Conservation (phyloP, 2,113 vertebrate species). For the Anguilla japonica region DNA sequence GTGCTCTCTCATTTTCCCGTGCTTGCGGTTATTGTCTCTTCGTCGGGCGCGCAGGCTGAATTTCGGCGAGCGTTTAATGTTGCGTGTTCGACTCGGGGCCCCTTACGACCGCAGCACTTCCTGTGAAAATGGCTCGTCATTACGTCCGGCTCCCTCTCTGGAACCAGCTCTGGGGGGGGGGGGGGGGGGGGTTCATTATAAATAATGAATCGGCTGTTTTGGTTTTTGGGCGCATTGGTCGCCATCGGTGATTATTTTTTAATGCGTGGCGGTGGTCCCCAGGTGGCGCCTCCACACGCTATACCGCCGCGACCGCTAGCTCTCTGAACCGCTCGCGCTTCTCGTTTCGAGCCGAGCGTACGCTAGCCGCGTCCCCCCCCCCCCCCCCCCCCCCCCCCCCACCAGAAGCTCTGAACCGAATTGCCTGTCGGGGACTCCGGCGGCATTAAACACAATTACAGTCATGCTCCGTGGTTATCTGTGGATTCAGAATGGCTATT, state of each 20-base stretch:
- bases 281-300: not conserved
- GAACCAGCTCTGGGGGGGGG: not conserved
- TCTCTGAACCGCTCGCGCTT: not conserved
- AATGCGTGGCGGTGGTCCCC: not conserved
- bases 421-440: conserved; percentile 49
- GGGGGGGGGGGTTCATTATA: not conserved
- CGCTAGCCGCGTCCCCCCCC: conserved; percentile 40
- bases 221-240: not conserved
- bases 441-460: conserved; percentile 49
- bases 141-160: conserved; percentile 5
- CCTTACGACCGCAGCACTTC: conserved; percentile 13
- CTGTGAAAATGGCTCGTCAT: conserved; percentile 20
- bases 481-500: conserved; percentile 66
- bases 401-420: conserved; percentile 45
- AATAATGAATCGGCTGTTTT: conserved; percentile 9
- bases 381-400: too few relatives aligned
- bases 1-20: conserved; percentile 35
- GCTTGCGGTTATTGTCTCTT: conserved; percentile 35
- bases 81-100: conserved; percentile 2
- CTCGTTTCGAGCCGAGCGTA: conserved; percentile 45
- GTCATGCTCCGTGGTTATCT: conserved; percentile 50
- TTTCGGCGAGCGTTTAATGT: conserved; percentile 44
- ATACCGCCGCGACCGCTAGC: not conserved
- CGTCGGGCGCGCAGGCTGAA: conserved; percentile 47
- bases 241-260: not conserved